Conservation (phyloP, 2,888 invertebrate species). For the Pasiphila rectangulata region DNA sequence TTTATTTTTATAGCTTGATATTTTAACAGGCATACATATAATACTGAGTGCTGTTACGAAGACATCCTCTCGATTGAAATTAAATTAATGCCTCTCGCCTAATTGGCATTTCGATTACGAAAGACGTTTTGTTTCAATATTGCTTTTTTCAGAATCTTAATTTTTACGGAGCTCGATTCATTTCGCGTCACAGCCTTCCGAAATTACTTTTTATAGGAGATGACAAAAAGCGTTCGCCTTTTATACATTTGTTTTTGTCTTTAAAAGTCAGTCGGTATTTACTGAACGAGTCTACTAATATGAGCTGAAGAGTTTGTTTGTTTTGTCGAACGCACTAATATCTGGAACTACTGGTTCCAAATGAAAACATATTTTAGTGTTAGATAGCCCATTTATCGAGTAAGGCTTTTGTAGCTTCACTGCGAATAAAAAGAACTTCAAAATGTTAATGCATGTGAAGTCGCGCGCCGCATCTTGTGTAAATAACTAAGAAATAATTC, state of each 20-base stretch:
- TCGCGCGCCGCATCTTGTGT: no score
- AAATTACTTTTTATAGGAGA: slow-evolving; percentile 1
- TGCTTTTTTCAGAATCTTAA: slow-evolving; percentile 4
- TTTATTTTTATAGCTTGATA: slow-evolving; percentile 39
- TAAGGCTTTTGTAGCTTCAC: no score
- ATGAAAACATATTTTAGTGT: no score
- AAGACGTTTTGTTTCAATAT: slow-evolving; percentile 9
- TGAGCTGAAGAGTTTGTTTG: no score
- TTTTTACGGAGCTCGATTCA: slow-evolving; percentile 4
- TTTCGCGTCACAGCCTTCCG: slow-evolving; percentile 1
- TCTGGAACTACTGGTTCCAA: no score
- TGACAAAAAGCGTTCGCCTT: background rate
- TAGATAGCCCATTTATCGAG: no score
- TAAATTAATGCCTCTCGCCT: slow-evolving; percentile 8
- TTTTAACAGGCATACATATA: slow-evolving; percentile 31
- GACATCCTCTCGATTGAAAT: slow-evolving; percentile 15
- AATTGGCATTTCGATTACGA: slow-evolving; percentile 18
- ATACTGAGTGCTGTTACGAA: slow-evolving; percentile 9
- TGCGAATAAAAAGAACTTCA: no score
- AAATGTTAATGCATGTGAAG: no score
- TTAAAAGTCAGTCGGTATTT: no score
- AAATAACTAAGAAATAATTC: no score
- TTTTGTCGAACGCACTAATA: no score
- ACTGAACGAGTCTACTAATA: no score
- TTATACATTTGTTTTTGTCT: background rate